Evolutionary conservation across 2,113 vertebrate genomes (phyloP), one percentile per base, ranked within the genome.

Genomic region (Oncorhynchus mykiss): DNA sequence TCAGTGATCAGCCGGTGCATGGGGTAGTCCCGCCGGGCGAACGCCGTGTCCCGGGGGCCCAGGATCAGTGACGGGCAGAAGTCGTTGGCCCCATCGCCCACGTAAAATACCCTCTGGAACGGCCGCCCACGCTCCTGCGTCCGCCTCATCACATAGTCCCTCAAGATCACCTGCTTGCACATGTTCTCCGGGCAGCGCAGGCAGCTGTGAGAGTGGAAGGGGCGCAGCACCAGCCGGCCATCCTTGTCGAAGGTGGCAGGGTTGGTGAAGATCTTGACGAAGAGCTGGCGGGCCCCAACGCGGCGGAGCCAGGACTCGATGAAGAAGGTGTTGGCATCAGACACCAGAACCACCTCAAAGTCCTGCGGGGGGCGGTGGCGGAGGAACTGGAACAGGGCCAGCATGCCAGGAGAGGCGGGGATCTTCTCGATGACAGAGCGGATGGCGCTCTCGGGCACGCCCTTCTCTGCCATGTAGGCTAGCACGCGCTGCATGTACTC

Each of bases 1-100:
- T 98, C 95, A 18, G 92, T 93, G 85, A 95, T 93, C 73, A 98
- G 88, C 49, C 91, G 89, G 90, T 99, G 96, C 97, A 99, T 97
- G 72, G 96, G 96, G 69, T 96, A 99, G 31, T 95, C 94, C 34
- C 93, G 91, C 8, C 98, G 91, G 0, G 98, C 95, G 86, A 99
- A 98, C 0, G 92, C 96, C 79, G 96, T 92, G 24, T 99, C 97
- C 0, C 91, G 87, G 0, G 90, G 86, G 0, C 88, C 92, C 86
- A 99, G 90, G 3, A 90, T 39, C 20, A 89, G 79, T 0, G 93
- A 90, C 0, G 98, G 98, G 78, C 98, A 99, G 92, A 98, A 98
- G 86, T 99, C 98, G 57, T 99, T 99, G 90, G 96, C 96, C 0
- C 97, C 98, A 0, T 99, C 98, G 0, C 98, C 98, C 0, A 98